Evolutionary conservation across 2,888 invertebrate genomes (phyloP).

Genomic region (Ochropacha duplaris): DNA sequence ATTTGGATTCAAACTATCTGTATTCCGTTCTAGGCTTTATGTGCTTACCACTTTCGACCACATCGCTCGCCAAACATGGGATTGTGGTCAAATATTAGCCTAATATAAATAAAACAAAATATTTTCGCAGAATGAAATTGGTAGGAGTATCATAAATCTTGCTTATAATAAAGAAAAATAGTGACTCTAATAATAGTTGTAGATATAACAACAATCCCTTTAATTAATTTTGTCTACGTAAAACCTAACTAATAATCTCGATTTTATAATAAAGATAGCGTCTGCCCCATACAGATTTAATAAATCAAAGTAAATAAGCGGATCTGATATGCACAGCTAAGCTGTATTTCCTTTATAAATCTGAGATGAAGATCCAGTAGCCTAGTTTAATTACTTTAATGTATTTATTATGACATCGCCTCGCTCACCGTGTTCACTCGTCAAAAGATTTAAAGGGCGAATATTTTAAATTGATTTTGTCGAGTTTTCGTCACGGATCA

Average conservation of each 20-base stretch:
- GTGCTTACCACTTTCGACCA: too few species aligned
- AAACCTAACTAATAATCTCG: neutral
- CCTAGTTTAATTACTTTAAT: neutral
- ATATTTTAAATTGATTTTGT: slow-evolving; percentile 73
- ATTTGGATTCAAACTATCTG: too few species aligned
- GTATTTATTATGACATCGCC: slow-evolving; percentile 21
- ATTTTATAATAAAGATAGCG: neutral
- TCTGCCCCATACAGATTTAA: neutral
- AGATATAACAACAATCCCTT: too few species aligned
- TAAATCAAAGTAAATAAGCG: neutral
- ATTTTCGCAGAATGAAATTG: too few species aligned
- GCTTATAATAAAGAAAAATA: too few species aligned
- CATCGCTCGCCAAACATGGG: too few species aligned
- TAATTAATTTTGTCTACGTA: neutral
- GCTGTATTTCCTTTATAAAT: neutral
- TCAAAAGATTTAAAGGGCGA: slow-evolving; percentile 63
- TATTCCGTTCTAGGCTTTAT: too few species aligned
- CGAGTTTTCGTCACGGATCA: slow-evolving; percentile 69
- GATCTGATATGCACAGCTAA: neutral
- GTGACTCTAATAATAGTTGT: too few species aligned
- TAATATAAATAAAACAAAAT: too few species aligned
- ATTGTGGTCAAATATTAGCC: too few species aligned
- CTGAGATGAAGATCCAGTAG: neutral
- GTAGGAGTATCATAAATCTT: too few species aligned
- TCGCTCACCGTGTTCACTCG: slow-evolving; percentile 42